These are phyloP conservation scores for Bicyclus anynana DNA, from an alignment of 1,140 invertebrate genomes.

Conservation along the genomic window DNA sequence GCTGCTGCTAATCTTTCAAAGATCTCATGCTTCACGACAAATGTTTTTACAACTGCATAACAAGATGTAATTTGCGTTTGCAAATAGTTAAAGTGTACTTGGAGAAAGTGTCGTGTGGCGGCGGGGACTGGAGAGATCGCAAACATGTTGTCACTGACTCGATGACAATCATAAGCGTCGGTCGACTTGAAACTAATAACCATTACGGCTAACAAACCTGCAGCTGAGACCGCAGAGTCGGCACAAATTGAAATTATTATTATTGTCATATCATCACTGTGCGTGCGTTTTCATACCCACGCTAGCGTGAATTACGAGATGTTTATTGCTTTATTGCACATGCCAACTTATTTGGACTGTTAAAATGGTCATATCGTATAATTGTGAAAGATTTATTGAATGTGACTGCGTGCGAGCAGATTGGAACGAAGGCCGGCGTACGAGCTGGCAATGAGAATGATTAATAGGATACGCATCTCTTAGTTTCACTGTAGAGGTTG, in stretches of 20 bases:
- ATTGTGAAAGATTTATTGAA: slow-evolving; percentile 33
- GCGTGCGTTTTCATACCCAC: slow-evolving; percentile 16
- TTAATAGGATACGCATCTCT: slow-evolving; percentile 23
- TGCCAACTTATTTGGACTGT: slow-evolving; percentile 33
- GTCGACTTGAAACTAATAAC: slow-evolving; percentile 1
- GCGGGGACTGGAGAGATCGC: slow-evolving; percentile 22
- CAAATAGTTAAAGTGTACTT: slow-evolving; percentile 19
- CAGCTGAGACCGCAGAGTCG: not conserved
- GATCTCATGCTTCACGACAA: not conserved
- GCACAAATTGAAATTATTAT: slow-evolving; percentile 12
- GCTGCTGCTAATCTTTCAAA: not conserved
- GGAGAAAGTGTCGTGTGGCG: slow-evolving; percentile 25
- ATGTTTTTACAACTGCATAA: not conserved
- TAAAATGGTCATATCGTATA: slow-evolving; percentile 26
- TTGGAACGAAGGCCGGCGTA: slow-evolving; percentile 29
- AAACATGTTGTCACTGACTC: slow-evolving; percentile 21
- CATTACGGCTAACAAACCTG: slow-evolving; percentile 3
- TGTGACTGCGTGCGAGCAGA: slow-evolving; percentile 23
- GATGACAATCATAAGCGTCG: slow-evolving; percentile 22
- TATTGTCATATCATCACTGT: slow-evolving; percentile 6
- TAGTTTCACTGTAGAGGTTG: slow-evolving; percentile 16
- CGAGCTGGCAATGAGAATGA: slow-evolving; percentile 26
- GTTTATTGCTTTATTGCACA: slow-evolving; percentile 30
- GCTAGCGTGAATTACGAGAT: slow-evolving; percentile 23
- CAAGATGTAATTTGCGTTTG: slow-evolving; percentile 13